Conservation (phyloP, 2,113 vertebrate genomes). For the Harpagus bidentatus region DNA sequence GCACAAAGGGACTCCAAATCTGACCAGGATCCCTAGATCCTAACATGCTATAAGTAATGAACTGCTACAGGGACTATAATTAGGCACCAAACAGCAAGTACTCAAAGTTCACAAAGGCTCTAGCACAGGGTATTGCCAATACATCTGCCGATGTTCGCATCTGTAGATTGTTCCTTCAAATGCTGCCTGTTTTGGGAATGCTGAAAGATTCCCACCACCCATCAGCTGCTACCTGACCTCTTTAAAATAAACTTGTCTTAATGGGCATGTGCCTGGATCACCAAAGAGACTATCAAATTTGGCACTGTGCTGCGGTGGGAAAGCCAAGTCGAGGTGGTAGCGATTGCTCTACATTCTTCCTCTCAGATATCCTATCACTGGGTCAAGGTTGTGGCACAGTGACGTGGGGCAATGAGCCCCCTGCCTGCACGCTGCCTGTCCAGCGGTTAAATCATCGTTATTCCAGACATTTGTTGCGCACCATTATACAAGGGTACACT, state of each 20-base stretch:
- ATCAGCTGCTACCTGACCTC: constrained; percentile 26
- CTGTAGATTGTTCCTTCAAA: not conserved
- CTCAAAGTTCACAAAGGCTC: not conserved
- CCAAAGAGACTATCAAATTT: constrained; percentile 46
- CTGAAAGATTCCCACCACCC: not conserved
- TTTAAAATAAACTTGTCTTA: constrained; percentile 30
- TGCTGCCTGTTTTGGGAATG: constrained; percentile 11
- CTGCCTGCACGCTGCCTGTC: not conserved
- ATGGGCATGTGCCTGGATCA: not conserved
- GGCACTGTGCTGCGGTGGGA: not conserved
- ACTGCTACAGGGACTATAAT: not conserved
- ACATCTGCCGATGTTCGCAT: not conserved
- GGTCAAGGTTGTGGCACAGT: not conserved
- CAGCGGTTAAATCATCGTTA: not conserved
- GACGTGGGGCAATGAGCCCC: not conserved
- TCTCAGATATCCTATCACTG: not conserved
- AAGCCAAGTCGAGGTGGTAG: not conserved
- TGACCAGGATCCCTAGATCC: not conserved
- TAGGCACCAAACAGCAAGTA: not conserved
- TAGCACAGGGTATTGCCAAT: not conserved
- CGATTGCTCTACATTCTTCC: not conserved
- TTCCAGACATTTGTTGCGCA: not conserved
- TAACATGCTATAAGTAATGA: not conserved
- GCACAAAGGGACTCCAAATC: not conserved
- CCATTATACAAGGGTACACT: not conserved